A percentile compares a stretch with the other conserved stretches of the same genome.
These are phyloP conservation scores for Stegana nigrithorax DNA, from an alignment of 2,888 invertebrate species.

Conservation along the genomic window DNA sequence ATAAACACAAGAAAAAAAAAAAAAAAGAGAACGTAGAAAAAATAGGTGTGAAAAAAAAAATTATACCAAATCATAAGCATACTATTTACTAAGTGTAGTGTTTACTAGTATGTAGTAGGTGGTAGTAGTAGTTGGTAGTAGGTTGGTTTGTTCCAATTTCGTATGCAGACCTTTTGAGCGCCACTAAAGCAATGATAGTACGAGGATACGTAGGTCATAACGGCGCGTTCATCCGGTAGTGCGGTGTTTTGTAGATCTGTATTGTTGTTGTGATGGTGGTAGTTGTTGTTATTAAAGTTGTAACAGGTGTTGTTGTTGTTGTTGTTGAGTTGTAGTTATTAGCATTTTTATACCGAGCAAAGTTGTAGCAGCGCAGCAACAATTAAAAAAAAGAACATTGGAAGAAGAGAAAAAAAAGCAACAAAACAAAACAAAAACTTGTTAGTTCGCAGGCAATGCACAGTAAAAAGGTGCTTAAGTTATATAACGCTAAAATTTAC, in stretches of 20 bases:
- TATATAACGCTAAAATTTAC: background rate
- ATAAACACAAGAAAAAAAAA: background rate
- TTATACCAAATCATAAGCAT: too few relatives aligned
- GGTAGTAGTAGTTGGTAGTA: constrained; percentile 3
- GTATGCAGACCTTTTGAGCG: constrained; percentile 96
- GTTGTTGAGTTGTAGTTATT: constrained; percentile 40
- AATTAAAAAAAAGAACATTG: constrained; percentile 26
- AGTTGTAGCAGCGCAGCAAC: constrained; percentile 26
- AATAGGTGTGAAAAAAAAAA: background rate
- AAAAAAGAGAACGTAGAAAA: background rate
- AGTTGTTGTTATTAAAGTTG: constrained; percentile 22
- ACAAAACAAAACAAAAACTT: constrained; percentile 50
- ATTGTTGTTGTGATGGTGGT: constrained; percentile 35
- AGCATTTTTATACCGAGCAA: constrained; percentile 24
- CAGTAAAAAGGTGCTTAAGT: too few relatives aligned
- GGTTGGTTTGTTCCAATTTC: too few relatives aligned
- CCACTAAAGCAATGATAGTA: constrained; percentile 99
- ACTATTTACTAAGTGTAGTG: too few relatives aligned
- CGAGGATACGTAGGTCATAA: constrained; percentile 99
- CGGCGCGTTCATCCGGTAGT: constrained; percentile 99
- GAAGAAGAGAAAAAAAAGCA: constrained; percentile 38
- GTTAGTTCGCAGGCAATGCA: constrained; percentile 46
- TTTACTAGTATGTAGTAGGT: too few relatives aligned
- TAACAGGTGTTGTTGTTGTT: constrained; percentile 21
- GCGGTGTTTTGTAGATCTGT: constrained; percentile 84